Evolutionary conservation across 2,888 invertebrate species (phyloP), one percentile per base, ranked within the genome.

Genomic region (Cheilosia variabilis): DNA sequence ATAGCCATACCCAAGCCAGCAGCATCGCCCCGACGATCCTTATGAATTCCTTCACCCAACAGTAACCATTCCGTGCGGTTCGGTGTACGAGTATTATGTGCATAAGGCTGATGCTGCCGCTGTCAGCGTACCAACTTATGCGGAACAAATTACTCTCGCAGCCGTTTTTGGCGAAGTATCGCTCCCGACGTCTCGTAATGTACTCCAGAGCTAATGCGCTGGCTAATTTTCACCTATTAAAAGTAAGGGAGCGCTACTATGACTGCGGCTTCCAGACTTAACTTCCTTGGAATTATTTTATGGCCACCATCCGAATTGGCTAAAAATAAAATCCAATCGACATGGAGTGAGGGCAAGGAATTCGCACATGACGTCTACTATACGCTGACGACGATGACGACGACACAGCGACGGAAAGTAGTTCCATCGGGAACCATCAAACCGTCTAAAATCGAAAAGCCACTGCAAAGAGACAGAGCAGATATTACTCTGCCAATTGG

Each of bases 221-320:
- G 86, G 81, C 81, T 86, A 86, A 86, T 86, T 86, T 86, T 86
- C 81, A 86, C 86, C 86, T 86, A 81, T 86, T 86, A 86, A 81
- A 86, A 68, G 80, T 77, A 71, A 65, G 63, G 76, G 43, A 75
- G 53, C 15, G 31, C 4, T 9, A 10, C 27, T n/a, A 13, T 34
- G 19, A 34, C 27, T 24, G 65, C 22, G 22, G 31, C 22, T 45
- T 31, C 34, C 31, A 79, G 83, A 69, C 57, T 73, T 57, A 17
- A 60, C 73, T 84, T 79, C 73, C 75, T 71, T 86, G 84, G 80
- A 71, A 76, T 71, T 62, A 81, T 81, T 86, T 86, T 81, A 86
- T 81, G 72, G 66, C 71, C 50, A 57, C 86, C 72, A 86, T 63
- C 62, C 76, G 72, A 80, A 86, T 76, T 75, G 75, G 71, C 69